Evolutionary conservation across 2,113 vertebrate genomes (phyloP).

Genomic region (Chloebia gouldiae): DNA sequence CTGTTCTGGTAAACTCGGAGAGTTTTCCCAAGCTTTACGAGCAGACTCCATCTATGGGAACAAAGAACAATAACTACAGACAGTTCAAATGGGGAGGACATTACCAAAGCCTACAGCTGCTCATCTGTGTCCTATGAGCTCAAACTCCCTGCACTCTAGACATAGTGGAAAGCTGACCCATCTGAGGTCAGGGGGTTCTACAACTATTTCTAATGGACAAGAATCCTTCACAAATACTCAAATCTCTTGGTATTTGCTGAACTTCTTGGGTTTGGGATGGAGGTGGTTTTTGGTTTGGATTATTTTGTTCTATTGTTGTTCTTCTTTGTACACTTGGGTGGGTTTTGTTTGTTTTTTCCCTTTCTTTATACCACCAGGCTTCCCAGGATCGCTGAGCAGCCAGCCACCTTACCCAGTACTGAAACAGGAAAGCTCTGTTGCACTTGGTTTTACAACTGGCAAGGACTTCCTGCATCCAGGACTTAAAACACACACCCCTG

Average conservation of each 20-base stretch:
- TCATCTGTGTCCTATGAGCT: neutral
- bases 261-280: neutral
- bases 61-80: neutral
- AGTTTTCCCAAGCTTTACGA: conserved; percentile 98
- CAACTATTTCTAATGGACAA: neutral
- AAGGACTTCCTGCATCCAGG: neutral
- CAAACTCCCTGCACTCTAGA: neutral
- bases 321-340: neutral
- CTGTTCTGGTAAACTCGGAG: conserved; percentile 94
- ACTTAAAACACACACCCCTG: neutral
- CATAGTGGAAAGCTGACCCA: neutral
- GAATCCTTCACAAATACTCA: neutral
- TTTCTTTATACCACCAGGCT: neutral
- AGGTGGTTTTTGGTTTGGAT: neutral
- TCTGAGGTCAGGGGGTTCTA: neutral
- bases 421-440: neutral
- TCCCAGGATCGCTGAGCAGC: neutral
- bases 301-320: neutral
- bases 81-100: neutral
- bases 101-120: neutral
- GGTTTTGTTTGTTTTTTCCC: neutral
- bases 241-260: neutral
- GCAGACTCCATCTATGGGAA: conserved; percentile 93
- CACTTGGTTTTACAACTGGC: neutral
- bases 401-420: neutral